Conservation (phyloP, 2,797 vertebrate species). For the Typhlichthys subterraneus region DNA sequence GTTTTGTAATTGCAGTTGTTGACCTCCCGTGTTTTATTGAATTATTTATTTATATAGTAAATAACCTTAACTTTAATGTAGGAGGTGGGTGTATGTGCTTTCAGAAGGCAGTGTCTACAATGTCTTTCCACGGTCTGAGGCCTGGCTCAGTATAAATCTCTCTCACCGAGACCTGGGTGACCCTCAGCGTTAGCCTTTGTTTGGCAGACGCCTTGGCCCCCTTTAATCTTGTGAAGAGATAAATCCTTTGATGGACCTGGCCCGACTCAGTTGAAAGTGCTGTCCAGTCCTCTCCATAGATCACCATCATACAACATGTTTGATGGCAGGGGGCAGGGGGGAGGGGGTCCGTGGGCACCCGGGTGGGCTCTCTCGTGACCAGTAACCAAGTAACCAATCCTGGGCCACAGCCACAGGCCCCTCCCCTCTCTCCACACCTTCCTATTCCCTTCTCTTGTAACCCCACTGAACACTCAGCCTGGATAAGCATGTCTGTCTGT, state of each 20-base stretch:
- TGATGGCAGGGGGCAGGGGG: slow-evolving; percentile 59
- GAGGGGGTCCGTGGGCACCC: slow-evolving; percentile 48
- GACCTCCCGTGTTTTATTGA: no score
- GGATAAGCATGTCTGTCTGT: slow-evolving; percentile 47
- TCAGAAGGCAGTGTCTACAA: slow-evolving; percentile 18
- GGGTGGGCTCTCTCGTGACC: slow-evolving; percentile 68
- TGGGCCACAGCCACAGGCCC: slow-evolving; percentile 40
- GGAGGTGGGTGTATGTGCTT: no score
- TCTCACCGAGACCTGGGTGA: slow-evolving; percentile 65
- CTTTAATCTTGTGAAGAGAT: slow-evolving; percentile 82
- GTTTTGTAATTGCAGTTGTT: slow-evolving; percentile 17
- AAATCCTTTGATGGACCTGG: slow-evolving; percentile 80
- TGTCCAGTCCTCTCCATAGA: slow-evolving; percentile 74
- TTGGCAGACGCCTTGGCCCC: slow-evolving; percentile 75
- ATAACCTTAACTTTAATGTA: no score
- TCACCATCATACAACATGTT: slow-evolving; percentile 77
- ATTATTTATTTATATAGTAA: no score
- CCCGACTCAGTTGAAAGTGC: slow-evolving; percentile 77
- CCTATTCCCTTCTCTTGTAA: slow-evolving; percentile 19
- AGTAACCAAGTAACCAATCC: slow-evolving; percentile 71
- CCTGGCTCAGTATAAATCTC: slow-evolving; percentile 64
- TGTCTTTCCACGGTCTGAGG: slow-evolving; percentile 31
- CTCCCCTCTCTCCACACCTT: slow-evolving; percentile 16
- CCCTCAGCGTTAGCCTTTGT: slow-evolving; percentile 75
- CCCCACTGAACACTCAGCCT: slow-evolving; percentile 41